phyloP scores from a whole-genome alignment of 2,113 vertebrate genomes.

The Ellobius talpinus region DNA sequence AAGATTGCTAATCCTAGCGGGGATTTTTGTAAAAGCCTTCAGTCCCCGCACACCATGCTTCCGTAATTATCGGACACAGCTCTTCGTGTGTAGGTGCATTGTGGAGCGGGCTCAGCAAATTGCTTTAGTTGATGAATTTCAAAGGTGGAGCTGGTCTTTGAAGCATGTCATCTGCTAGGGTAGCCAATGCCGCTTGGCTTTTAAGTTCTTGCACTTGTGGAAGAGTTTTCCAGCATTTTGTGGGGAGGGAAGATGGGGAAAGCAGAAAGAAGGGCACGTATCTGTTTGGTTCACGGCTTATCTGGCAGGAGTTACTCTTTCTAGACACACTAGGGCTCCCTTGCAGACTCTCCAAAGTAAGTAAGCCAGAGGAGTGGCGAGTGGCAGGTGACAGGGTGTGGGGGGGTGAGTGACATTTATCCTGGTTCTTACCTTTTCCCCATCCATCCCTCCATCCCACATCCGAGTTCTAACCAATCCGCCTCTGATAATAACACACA shows the following conservation, averaged over 20 bases:
- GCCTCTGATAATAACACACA: neutral
- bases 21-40: conserved; percentile 17
- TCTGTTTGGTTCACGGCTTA: neutral
- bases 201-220: neutral
- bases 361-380: no score
- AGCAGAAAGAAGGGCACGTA: neutral
- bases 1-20: conserved; percentile 46
- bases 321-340: rapidly evolving
- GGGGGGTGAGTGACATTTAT: neutral
- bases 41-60: neutral
- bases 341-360: rapidly evolving
- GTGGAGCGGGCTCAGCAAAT: neutral
- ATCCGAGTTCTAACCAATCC: neutral
- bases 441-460: neutral
- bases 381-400: rapidly evolving
- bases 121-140: conserved; percentile 7
- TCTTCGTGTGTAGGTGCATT: neutral
- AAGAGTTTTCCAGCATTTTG: neutral
- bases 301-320: rapidly evolving
- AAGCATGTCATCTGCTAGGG: neutral
- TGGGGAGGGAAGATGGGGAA: neutral
- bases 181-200: neutral
- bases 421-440: neutral
- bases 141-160: neutral
- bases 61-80: neutral